Base-by-base conservation (phyloP, 2,797 vertebrate species). In the Enteromius mattozi region DNA sequence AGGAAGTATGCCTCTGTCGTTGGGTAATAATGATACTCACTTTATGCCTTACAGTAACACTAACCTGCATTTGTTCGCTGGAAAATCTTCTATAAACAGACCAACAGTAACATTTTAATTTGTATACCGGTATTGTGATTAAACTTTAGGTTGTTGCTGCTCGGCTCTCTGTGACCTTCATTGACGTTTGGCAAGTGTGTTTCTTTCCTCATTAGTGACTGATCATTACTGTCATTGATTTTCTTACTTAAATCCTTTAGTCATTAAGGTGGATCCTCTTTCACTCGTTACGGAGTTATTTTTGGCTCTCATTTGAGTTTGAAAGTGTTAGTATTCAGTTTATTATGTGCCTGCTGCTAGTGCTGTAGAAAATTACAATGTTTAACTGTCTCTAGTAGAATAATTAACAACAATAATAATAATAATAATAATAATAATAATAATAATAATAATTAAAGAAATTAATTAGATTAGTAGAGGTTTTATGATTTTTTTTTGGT, bases 141-240 rank as follows among this genome's bases (percentile, higher is more conserved):
- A 56, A 83, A 54, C 21, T 68, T 51, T 17, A 8, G 59, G 33
- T 33, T 17, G 80, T 81, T 83, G 68, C 68, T 13, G 16, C 59
- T 70, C 35, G 69, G 76, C 81, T 86, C 86, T 75, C 16, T 82
- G 85, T 90, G 70, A 76, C 88, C 88, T 78, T 90, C 89, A 94
- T 93, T 88, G 93, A 94, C 87, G 88, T 92, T 92, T 92, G 80
- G 79, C 87, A 89, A 51, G 47, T 78, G 37, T 68, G 69, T 54
- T 59, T 80, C 68, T 78, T 82, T 59, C 40, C 89, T 94, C 93
- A 95, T 95, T 95, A 95, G 94, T 89, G 89, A 91, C 91, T 91
- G 90, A 90, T 94, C 94, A 95, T 95, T 95, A 92, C 86, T 79
- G 88, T 91, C 86, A 93, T 93, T 87, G 93, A 94, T 94, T 92